Percentiles rank a stretch among this genome's conserved stretches.
phyloP scores from a whole-genome alignment of 1,140 invertebrate species.

The Apis laboriosa region DNA sequence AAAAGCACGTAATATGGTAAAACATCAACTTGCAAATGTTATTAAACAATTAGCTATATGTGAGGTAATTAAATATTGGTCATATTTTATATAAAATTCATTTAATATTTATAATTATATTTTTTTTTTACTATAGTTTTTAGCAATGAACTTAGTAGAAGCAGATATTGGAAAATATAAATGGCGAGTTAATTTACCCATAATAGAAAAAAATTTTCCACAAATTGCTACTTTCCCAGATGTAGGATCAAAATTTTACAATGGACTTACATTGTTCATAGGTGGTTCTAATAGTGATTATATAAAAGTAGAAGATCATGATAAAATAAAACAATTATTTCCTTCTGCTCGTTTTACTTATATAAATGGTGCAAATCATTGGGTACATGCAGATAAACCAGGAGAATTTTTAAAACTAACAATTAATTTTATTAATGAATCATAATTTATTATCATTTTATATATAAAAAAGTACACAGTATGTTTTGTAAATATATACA shows the following conservation, averaged over 20 bases:
- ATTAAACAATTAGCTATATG: conserved; percentile 79
- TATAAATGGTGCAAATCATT: conserved; percentile 92
- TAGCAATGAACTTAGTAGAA: conserved; percentile 90
- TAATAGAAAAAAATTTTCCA: conserved; percentile 85
- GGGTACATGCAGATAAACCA: conserved; percentile 96
- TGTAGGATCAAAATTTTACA: conserved; percentile 81
- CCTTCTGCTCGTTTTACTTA: conserved; percentile 88
- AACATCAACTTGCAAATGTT: conserved; percentile 80
- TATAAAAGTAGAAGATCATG: conserved; percentile 86
- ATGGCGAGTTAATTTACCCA: conserved; percentile 89
- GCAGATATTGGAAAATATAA: conserved; percentile 83
- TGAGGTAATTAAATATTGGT: conserved; percentile 73
- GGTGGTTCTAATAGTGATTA: conserved; percentile 90
- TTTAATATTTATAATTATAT: conserved; percentile 75
- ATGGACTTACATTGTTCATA: conserved; percentile 90
- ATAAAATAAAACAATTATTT: conserved; percentile 87
- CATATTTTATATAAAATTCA: conserved; percentile 54
- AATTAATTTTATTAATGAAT: conserved; percentile 71
- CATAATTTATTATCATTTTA: conserved; percentile 23
- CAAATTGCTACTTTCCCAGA: conserved; percentile 85
- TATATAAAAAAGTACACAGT: conserved; percentile 36
- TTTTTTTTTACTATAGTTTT: conserved; percentile 83
- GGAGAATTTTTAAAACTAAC: conserved; percentile 87
- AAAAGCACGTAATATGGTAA: conserved; percentile 84
- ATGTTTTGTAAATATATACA: conserved; percentile 64